A percentile compares a stretch with the other conserved stretches of the same genome.
Conservation (phyloP, 2,797 vertebrate genomes). For the Argya squamiceps region DNA sequence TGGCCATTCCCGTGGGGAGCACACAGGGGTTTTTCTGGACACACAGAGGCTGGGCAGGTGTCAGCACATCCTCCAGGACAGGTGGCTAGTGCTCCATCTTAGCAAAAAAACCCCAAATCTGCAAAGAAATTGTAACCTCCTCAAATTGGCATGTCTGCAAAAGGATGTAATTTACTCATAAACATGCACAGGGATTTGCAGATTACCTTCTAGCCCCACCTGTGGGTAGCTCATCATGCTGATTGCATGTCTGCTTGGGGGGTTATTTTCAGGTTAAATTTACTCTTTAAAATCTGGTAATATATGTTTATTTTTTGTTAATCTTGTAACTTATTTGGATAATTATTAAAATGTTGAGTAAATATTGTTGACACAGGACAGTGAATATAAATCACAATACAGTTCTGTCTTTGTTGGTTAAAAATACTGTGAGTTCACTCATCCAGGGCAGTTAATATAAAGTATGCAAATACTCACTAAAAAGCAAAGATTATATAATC, state of each 20-base stretch:
- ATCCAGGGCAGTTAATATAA: background rate
- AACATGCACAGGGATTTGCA: background rate
- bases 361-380: background rate
- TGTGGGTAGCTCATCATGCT: background rate
- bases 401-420: background rate
- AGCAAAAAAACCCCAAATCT: background rate
- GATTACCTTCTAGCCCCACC: background rate
- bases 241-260: background rate
- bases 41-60: background rate
- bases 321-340: background rate
- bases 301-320: background rate
- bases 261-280: background rate
- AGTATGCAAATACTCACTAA: background rate
- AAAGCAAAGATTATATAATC: background rate
- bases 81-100: background rate
- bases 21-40: background rate
- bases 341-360: background rate
- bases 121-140: background rate
- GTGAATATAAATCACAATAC: background rate
- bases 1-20: accelerated
- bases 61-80: too few species aligned
- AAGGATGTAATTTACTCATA: background rate
- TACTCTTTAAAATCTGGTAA: background rate
- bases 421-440: background rate
- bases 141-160: background rate